Evolutionary conservation across 30 jellyfish, hydroid and myxozoan genomes (phyloP), one percentile per base, ranked within the genome.

Genomic region (Catostylus mosaicus): DNA sequence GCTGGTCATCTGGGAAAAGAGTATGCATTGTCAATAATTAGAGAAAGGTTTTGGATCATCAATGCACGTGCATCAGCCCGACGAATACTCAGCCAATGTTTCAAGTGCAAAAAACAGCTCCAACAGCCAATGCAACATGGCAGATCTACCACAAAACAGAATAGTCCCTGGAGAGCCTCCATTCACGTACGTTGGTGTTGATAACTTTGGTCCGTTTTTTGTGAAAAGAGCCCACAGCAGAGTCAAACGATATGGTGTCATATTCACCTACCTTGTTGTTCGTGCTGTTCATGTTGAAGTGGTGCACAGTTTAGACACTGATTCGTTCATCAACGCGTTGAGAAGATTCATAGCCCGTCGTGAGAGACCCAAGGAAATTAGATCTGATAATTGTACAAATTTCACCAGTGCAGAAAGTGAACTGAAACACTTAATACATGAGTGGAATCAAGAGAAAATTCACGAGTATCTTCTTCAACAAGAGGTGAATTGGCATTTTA

Each of bases 231-330:
- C 60, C 38, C 78, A 73, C n/a, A 30, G 80, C 2, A 8, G 7
- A 30, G 80, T 64, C 26, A 83, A 83, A 73, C 20, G 87, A 29
- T 83, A 71, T 36, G 87, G 93, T 26, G 82, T 72, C 27, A 27
- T 68, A 19, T 83, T 83, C 47, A 69, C 88, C 10, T 83, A 88
- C 37, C 76, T 83, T 27, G 66, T 60, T 8, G 76, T 59, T 4
- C 85, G 93, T 3, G 91, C 96, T 9, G 73, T 68, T n/a, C 96
- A 87, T 66, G 46, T 87, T 10, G 92, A 87, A 78, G 87, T 77
- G 20, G 82, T 83, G 27, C 65, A 33, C 36, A 47, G 73, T n/a
- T 64, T 75, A 29, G 96, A 86, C 63, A 76, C 96, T 11, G 96
- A 86, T 40, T 54, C 90, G 19, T 86, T 86, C 77, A 63, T 74